Evolutionary conservation across 2,113 vertebrate genomes (phyloP).

Genomic region (Ptilorrhoa leucosticta): DNA sequence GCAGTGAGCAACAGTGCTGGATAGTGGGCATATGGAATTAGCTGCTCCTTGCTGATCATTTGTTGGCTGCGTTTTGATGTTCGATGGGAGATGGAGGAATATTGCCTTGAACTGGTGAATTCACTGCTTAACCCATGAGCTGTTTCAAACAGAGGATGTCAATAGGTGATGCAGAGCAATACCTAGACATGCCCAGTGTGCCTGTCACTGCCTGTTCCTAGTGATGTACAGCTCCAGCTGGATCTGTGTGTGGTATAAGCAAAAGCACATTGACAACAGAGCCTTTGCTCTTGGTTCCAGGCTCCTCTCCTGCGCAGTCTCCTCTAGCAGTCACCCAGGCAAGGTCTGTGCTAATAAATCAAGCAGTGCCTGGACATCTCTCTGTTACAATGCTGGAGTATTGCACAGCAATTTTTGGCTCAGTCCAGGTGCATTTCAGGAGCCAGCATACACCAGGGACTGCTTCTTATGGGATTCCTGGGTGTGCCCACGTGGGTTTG

Average conservation of each 20-base stretch:
- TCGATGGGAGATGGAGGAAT: not conserved
- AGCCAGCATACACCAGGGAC: not conserved
- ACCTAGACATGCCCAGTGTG: not conserved
- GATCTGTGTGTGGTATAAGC: not conserved
- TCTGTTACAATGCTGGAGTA: not conserved
- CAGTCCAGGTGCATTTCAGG: not conserved
- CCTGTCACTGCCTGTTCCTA: not conserved
- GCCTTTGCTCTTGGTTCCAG: not conserved
- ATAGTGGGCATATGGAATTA: fast-evolving
- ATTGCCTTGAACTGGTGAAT: not conserved
- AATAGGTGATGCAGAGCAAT: not conserved
- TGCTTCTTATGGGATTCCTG: not conserved
- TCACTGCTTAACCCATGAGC: not conserved
- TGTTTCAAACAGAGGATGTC: not conserved
- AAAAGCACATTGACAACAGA: not conserved
- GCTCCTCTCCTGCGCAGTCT: not conserved
- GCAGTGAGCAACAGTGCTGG: not conserved
- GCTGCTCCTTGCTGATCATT: not conserved
- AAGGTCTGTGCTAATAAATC: not conserved
- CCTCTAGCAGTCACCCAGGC: not conserved
- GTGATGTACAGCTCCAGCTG: not conserved
- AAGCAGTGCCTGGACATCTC: not conserved
- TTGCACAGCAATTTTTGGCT: not conserved
- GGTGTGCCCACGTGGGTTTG: not conserved
- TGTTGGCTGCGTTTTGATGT: not conserved